A percentile compares a stretch with the other conserved stretches of the same genome.
phyloP scores from a whole-genome alignment of 2,113 vertebrate genomes.

The Otolemur garnettii region DNA sequence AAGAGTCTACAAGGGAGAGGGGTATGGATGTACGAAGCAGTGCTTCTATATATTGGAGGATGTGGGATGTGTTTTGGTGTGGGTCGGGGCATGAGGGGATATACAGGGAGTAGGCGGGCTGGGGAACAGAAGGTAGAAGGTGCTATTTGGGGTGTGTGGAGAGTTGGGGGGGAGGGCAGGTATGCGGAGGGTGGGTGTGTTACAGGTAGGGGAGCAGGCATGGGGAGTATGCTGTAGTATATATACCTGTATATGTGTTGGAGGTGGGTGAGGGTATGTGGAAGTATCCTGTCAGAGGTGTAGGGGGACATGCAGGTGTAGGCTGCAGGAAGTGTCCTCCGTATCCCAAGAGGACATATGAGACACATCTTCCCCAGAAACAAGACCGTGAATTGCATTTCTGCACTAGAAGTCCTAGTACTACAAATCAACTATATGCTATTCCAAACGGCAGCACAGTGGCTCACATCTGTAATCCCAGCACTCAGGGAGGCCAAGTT shows the following conservation, averaged over 20 bases:
- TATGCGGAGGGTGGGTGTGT: not conserved
- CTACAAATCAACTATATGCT: not conserved
- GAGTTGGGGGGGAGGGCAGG: not conserved
- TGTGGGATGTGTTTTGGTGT: not conserved
- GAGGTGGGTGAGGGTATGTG: not conserved
- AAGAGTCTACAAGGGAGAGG: not conserved
- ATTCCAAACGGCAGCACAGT: not conserved
- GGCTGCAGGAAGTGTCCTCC: not conserved
- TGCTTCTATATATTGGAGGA: not conserved
- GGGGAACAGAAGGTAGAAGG: not conserved
- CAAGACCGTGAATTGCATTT: not conserved
- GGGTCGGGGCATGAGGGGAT: not conserved
- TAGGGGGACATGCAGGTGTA: not conserved
- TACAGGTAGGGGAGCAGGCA: not conserved
- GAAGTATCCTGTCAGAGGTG: not conserved
- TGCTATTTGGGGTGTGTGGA: not conserved
- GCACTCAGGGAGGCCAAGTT: no score
- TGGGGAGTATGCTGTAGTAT: not conserved
- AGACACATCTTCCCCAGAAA: not conserved
- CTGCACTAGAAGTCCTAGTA: not conserved
- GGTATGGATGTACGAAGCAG: not conserved
- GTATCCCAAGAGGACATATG: not conserved
- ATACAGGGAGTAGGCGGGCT: no score
- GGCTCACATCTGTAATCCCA: no score
- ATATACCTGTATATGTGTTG: not conserved